Percentiles rank a stretch among this genome's conserved stretches.
phyloP scores from a whole-genome alignment of 2,113 vertebrate species.

The Delphinus delphis region DNA sequence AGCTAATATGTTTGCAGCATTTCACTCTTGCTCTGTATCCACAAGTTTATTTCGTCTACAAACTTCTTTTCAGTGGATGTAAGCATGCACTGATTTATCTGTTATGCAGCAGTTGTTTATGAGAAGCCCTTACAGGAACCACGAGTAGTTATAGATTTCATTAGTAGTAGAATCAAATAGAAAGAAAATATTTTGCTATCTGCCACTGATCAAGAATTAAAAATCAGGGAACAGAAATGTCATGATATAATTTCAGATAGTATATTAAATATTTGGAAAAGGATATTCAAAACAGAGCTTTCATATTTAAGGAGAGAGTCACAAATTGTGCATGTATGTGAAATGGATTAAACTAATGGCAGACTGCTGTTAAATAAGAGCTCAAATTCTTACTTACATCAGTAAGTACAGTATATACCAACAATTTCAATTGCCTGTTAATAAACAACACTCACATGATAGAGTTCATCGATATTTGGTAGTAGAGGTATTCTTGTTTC shows the following conservation, averaged over 20 bases:
- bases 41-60: not conserved
- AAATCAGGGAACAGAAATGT: not conserved
- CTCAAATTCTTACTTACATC: not conserved
- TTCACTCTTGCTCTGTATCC: not conserved
- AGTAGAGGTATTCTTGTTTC: not conserved
- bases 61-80: not conserved
- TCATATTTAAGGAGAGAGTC: not conserved
- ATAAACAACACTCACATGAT: not conserved
- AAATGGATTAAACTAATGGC: not conserved
- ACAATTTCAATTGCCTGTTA: not conserved
- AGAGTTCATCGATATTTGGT: not conserved
- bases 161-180: not conserved
- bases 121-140: not conserved
- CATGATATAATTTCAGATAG: not conserved
- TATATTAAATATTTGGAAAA: not conserved
- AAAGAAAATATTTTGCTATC: not conserved
- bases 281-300: not conserved
- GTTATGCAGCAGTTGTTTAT: not conserved
- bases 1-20: not conserved
- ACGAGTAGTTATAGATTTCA: conserved; percentile 27
- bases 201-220: not conserved
- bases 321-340: not conserved
- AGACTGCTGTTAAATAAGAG: not conserved
- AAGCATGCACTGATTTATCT: not conserved
- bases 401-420: not conserved